Conservation (phyloP, 2,797 vertebrate species). For the Tenualosa thibaudeaui region DNA sequence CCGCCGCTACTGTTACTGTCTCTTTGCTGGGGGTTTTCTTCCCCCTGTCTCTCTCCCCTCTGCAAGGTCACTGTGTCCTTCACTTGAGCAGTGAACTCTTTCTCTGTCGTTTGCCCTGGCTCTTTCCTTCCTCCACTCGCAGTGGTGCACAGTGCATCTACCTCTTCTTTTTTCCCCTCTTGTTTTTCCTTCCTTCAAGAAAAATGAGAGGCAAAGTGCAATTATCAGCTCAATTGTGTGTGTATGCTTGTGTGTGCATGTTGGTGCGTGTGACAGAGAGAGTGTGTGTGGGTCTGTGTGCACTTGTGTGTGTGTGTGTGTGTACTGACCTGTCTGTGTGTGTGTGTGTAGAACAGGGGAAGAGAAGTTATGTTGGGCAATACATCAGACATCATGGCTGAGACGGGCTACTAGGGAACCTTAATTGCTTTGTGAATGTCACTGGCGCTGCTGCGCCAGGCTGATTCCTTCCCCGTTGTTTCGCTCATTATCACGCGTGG, state of each 20-base stretch:
- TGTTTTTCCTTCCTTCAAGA: neutral
- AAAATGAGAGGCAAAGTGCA: slow-evolving; percentile 10
- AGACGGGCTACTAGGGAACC: slow-evolving; percentile 37
- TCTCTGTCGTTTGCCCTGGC: slow-evolving; percentile 3
- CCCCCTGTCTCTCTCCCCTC: neutral
- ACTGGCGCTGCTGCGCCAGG: neutral
- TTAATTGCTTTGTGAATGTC: slow-evolving; percentile 51
- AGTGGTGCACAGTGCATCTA: neutral
- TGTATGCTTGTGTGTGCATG: neutral
- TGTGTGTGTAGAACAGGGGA: slow-evolving; percentile 33
- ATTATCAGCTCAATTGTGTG: slow-evolving; percentile 12
- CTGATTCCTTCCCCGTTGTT: slow-evolving; percentile 35
- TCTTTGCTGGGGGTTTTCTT: neutral
- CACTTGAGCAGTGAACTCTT: neutral
- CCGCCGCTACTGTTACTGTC: neutral
- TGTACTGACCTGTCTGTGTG: slow-evolving; percentile 20
- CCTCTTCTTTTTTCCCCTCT: neutral
- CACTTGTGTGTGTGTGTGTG: neutral
- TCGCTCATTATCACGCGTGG: slow-evolving; percentile 41
- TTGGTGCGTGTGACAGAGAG: neutral
- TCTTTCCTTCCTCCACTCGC: neutral
- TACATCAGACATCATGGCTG: slow-evolving; percentile 35
- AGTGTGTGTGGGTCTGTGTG: neutral
- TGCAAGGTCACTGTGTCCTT: slow-evolving; percentile 53
- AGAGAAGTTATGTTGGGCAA: slow-evolving; percentile 41